These are phyloP conservation scores for Akabosia matsudoensis DNA, from an alignment of 1,140 invertebrate species.

Conservation along the genomic window DNA sequence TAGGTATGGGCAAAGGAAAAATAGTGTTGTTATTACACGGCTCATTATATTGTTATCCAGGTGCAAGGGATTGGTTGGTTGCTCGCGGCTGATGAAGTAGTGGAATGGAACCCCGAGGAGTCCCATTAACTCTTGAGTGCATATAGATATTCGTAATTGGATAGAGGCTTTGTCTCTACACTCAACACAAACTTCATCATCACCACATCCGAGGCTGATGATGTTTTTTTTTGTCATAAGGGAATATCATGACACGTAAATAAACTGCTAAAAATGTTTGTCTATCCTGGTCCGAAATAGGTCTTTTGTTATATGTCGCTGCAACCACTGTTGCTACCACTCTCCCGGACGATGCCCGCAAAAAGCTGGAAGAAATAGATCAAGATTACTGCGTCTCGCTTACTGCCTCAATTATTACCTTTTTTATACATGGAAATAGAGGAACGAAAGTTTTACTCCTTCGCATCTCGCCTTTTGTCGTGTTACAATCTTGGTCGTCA, in stretches of 20 bases:
- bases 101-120: neutral
- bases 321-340: too few species aligned
- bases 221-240: neutral
- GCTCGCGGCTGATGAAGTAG: neutral
- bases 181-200: neutral
- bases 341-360: too few species aligned
- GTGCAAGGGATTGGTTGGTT: slow-evolving; percentile 12
- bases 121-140: neutral
- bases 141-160: slow-evolving; percentile 2
- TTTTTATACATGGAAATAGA: too few species aligned
- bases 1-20: too few species aligned
- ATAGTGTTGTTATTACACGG: neutral
- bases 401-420: neutral
- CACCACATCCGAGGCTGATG: neutral
- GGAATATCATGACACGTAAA: neutral
- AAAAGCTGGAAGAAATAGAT: neutral
- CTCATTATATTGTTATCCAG: slow-evolving; percentile 14
- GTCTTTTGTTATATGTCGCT: too few species aligned
- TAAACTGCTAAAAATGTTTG: neutral
- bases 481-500: too few species aligned
- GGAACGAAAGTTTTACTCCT: too few species aligned
- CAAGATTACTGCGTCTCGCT: neutral
- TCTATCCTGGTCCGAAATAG: too few species aligned
- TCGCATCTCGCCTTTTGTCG: too few species aligned
- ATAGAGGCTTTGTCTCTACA: too few species aligned